Base-by-base conservation (phyloP, 2,888 invertebrate genomes). In the Gryllus longicercus region DNA sequence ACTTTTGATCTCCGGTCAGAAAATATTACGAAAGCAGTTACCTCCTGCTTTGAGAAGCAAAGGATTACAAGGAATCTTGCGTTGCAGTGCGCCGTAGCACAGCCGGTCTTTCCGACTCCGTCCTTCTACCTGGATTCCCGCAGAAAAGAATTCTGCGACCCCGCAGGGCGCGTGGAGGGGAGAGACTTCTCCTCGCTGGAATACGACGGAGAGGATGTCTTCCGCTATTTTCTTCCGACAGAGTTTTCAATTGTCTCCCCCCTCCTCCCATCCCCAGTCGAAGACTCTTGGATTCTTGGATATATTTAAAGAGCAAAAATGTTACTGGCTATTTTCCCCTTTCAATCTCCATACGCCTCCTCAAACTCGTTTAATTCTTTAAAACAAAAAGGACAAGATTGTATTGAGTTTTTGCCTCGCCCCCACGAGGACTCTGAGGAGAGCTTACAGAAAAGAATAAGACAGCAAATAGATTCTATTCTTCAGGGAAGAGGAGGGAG, bases 271-370 rank as follows among this genome's bases (percentile, higher is more conserved):
- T 4, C n/a, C 63, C 63, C 38, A 38, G 38, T 38, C 38, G 38
- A 38, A 38, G 38, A 38, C 38, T 38, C 38, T 38, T 38, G 38
- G 38, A 76, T 75, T 51, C 79, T 79, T 79, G 25, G 38, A 79
- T 21, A 49, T 76, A 49, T 78, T 80, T 80, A 78, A 78, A 78
- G 49, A 79, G 75, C 78, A 79, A 79, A 81, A 78, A 51, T 75
- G 79, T 77, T 81, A 74, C 81, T 75, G 51, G 51, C 81, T 63
- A 63, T 63, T n/a, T 14, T 50, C 50, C 50, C 50, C 77, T 77
- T 77, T 77, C 77, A 80, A 79, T 81, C 80, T 81, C 79, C 80
- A 81, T 79, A 81, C 79, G 80, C 76, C 79, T 51, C 77, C 77
- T 75, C 77, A 77, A 74, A 38, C 80, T 79, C 78, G 75, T 74